A percentile compares a stretch with the other conserved stretches of the same genome.
Evolutionary conservation across 2,888 invertebrate genomes (phyloP).

Genomic region (Allygus modestus): DNA sequence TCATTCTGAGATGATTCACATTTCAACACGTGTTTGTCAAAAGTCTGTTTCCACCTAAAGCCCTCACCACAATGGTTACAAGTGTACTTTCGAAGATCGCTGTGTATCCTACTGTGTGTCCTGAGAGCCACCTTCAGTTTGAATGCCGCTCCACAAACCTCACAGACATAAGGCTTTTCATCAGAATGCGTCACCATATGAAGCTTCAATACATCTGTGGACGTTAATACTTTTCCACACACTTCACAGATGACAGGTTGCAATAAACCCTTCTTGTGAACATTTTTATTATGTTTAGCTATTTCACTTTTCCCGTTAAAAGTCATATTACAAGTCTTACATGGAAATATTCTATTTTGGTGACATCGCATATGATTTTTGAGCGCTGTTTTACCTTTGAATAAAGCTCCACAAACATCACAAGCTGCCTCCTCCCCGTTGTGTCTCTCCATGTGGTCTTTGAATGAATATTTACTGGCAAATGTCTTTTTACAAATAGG

Average conservation of each 20-base stretch:
- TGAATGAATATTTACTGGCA: neutral
- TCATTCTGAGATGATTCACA: neutral
- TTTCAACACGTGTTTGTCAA: slow-evolving; percentile 42
- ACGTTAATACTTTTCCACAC: slow-evolving; percentile 22
- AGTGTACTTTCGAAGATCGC: neutral
- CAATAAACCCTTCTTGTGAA: neutral
- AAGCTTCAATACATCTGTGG: neutral
- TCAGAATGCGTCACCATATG: slow-evolving; percentile 24
- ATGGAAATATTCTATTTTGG: neutral
- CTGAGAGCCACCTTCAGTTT: neutral
- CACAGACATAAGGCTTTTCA: slow-evolving; percentile 19
- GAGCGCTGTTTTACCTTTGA: neutral
- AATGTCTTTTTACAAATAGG: slow-evolving; percentile 21
- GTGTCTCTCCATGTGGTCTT: neutral
- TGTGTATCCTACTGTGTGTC: slow-evolving; percentile 23
- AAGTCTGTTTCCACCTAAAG: slow-evolving; percentile 49
- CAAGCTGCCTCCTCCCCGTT: neutral
- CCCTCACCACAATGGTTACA: slow-evolving; percentile 17
- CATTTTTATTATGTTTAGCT: neutral
- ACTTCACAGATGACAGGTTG: neutral
- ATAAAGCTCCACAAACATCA: slow-evolving; percentile 2
- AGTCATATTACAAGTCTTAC: slow-evolving; percentile 4
- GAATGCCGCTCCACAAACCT: slow-evolving; percentile 33
- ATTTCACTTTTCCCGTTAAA: neutral
- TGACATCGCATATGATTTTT: neutral